These are phyloP conservation scores for Blastomussa wellsi DNA, from an alignment of 92 coral and sea anemone genomes.

Conservation along the genomic window DNA sequence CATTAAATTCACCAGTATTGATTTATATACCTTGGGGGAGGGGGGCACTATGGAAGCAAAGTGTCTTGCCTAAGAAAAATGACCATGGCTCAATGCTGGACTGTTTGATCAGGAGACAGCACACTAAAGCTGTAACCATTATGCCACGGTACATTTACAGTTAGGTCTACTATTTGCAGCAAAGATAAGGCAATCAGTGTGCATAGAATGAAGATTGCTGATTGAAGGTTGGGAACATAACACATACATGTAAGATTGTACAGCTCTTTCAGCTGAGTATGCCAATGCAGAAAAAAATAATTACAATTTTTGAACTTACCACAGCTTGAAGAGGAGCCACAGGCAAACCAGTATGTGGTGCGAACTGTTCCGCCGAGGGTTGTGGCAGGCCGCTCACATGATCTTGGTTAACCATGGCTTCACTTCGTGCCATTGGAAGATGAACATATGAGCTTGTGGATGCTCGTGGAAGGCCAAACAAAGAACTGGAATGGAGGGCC, in stretches of 20 bases:
- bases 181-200: no score
- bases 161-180: no score
- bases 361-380: slow-evolving; percentile 64
- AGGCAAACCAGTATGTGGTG: slow-evolving; percentile 57
- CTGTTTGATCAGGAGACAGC: no score
- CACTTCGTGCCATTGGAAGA: slow-evolving; percentile 57
- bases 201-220: not conserved
- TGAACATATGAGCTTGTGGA: slow-evolving; percentile 63
- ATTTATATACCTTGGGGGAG: no score
- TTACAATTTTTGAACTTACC: slow-evolving; percentile 50
- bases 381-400: slow-evolving; percentile 51
- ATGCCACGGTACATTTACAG: no score
- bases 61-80: no score
- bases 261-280: not conserved
- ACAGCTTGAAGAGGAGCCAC: slow-evolving; percentile 77
- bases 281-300: not conserved
- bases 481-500: slow-evolving; percentile 51
- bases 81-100: no score
- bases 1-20: no score
- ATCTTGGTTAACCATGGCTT: slow-evolving; percentile 71
- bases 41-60: no score
- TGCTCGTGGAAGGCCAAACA: slow-evolving; percentile 69
- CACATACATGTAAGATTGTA: not conserved
- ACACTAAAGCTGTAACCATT: no score
- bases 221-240: not conserved